Conservation (phyloP, 2,888 invertebrate species). For the Melinaea menophilus region DNA sequence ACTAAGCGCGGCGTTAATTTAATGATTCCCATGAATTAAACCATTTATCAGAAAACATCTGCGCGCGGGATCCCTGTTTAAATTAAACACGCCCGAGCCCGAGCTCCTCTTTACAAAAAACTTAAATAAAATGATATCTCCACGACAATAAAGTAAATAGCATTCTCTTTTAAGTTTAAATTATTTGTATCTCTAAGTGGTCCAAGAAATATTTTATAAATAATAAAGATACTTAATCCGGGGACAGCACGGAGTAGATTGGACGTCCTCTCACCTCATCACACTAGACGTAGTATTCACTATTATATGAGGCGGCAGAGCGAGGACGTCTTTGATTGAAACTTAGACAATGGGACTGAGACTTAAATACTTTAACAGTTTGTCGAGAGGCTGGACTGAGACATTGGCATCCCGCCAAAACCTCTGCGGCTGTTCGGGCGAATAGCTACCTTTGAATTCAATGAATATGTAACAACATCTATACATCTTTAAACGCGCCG, state of each 20-base stretch:
- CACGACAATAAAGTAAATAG: slow-evolving; percentile 18
- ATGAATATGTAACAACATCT: slow-evolving; percentile 4
- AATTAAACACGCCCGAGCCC: slow-evolving; percentile 60
- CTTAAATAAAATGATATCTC: slow-evolving; percentile 45
- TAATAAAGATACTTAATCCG: neutral
- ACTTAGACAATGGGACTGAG: slow-evolving; percentile 34
- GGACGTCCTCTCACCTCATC: neutral
- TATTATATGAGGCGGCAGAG: slow-evolving; percentile 24
- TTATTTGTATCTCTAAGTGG: slow-evolving; percentile 1
- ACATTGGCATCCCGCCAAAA: slow-evolving; percentile 37
- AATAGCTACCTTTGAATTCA: slow-evolving; percentile 21
- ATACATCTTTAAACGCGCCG: too few relatives aligned
- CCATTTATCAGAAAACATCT: slow-evolving; percentile 67
- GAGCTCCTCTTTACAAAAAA: slow-evolving; percentile 57
- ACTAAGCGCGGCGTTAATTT: slow-evolving; percentile 25
- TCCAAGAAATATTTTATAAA: neutral
- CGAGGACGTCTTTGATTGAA: slow-evolving; percentile 33
- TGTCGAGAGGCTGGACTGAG: slow-evolving; percentile 28
- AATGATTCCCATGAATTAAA: slow-evolving; percentile 41
- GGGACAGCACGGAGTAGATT: neutral
- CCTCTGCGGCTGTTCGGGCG: slow-evolving; percentile 29
- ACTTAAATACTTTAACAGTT: slow-evolving; percentile 39
- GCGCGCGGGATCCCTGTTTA: slow-evolving; percentile 54
- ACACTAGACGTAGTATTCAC: slow-evolving; percentile 11
- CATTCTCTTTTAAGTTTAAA: slow-evolving; percentile 25